Percentiles rank a stretch among this genome's conserved stretches.
Evolutionary conservation across 2,113 vertebrate genomes (phyloP).

Genomic region (Galeopterus variegatus): DNA sequence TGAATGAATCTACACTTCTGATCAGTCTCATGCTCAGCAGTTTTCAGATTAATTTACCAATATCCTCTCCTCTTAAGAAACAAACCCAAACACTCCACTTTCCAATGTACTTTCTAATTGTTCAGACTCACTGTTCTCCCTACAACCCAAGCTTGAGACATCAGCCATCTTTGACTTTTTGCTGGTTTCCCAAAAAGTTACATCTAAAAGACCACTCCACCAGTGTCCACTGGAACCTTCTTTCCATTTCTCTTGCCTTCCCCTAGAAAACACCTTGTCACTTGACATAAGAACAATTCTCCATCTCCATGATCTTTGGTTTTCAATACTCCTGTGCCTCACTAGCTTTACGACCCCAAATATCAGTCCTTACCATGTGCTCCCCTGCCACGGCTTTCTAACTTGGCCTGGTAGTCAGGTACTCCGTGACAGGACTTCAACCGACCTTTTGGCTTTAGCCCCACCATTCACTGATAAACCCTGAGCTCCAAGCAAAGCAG

Average conservation of each 20-base stretch:
- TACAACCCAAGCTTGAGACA: not conserved
- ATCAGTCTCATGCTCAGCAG: not conserved
- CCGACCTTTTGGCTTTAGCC: not conserved
- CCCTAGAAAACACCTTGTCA: not conserved
- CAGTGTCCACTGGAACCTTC: not conserved
- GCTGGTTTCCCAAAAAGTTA: not conserved
- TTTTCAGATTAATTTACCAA: not conserved
- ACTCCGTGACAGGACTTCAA: not conserved
- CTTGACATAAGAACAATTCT: not conserved
- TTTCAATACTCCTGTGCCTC: not conserved
- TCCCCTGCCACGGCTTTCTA: not conserved
- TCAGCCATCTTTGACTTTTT: not conserved
- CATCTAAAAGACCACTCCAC: not conserved
- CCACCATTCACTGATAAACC: not conserved
- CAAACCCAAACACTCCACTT: not conserved
- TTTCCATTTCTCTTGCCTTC: not conserved
- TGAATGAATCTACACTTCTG: not conserved
- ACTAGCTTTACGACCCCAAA: not conserved
- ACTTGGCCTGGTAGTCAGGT: not conserved
- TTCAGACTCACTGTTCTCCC: not conserved
- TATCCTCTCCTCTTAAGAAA: not conserved
- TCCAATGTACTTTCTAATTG: not conserved
- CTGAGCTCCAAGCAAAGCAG: not conserved
- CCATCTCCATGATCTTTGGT: not conserved
- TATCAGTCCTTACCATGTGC: not conserved